These are phyloP conservation scores for Pseudomyrmex cubaensis DNA, from an alignment of 1,140 invertebrate species.

Conservation along the genomic window DNA sequence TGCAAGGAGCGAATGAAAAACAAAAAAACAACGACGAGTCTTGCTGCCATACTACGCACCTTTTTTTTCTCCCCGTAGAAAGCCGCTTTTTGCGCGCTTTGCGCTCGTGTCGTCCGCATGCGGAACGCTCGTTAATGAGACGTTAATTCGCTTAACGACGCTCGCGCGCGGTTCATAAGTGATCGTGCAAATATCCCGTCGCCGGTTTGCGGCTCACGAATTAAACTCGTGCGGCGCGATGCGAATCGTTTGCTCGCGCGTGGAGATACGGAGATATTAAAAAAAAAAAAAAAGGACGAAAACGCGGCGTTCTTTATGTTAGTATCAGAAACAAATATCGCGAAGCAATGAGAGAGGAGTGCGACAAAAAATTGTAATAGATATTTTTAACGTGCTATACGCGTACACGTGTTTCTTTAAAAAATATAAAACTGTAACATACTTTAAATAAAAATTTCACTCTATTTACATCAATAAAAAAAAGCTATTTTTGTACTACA, in stretches of 20 bases:
- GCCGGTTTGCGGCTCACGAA: conserved; percentile 31
- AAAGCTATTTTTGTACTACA: too few relatives aligned
- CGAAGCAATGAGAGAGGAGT: background rate
- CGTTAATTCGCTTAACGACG: conserved; percentile 51
- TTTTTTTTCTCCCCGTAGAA: conserved; percentile 20
- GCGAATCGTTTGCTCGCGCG: background rate
- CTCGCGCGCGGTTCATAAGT: conserved; percentile 11
- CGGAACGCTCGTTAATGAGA: conserved; percentile 31
- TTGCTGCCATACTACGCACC: conserved; percentile 23
- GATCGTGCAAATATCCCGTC: conserved; percentile 20
- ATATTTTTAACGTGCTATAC: too few relatives aligned
- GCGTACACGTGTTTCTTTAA: background rate
- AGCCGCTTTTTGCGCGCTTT: background rate
- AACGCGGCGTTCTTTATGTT: background rate
- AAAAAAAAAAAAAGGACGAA: background rate
- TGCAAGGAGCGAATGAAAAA: conserved; percentile 28
- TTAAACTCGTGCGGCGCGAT: conserved; percentile 9
- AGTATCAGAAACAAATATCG: background rate
- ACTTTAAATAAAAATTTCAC: too few relatives aligned
- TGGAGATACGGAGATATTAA: background rate
- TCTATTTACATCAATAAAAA: too few relatives aligned
- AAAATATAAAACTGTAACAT: too few relatives aligned
- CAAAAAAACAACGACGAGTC: conserved; percentile 7
- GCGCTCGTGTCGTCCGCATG: conserved; percentile 23
- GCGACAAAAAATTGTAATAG: background rate